phyloP scores from a whole-genome alignment of 2,797 vertebrate genomes.

The Pangasius mekongensis region DNA sequence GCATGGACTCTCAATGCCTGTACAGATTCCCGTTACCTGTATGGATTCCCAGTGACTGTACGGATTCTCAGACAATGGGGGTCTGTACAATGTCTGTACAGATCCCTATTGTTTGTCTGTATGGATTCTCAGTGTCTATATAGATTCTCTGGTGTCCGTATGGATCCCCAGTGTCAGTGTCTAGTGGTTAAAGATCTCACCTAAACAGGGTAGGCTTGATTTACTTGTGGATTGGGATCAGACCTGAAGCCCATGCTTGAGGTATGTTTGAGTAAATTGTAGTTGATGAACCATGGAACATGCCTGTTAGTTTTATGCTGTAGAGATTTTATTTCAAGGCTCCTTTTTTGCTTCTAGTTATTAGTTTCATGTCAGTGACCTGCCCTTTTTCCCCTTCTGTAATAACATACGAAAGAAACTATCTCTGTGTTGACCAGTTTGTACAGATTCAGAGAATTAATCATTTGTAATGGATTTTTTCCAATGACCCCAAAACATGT shows the following conservation, averaged over 20 bases:
- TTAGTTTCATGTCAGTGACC: background rate
- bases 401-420: background rate
- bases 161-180: background rate
- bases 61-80: too few species aligned
- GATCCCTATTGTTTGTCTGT: too few species aligned
- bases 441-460: background rate
- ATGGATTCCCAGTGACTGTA: background rate
- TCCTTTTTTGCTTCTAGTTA: background rate
- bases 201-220: background rate
- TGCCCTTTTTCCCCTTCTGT: background rate
- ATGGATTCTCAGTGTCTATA: background rate
- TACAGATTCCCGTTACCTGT: background rate
- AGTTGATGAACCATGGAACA: background rate
- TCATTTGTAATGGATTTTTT: background rate
- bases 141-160: background rate
- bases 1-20: background rate
- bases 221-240: background rate
- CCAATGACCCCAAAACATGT: too few species aligned
- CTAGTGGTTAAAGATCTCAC: background rate
- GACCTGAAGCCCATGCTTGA: background rate
- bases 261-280: background rate
- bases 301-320: background rate
- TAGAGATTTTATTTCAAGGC: background rate
- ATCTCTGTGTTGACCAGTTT: background rate
- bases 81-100: too few species aligned